phyloP scores from a whole-genome alignment of 2,113 vertebrate species.

The Anolis carolinensis region DNA sequence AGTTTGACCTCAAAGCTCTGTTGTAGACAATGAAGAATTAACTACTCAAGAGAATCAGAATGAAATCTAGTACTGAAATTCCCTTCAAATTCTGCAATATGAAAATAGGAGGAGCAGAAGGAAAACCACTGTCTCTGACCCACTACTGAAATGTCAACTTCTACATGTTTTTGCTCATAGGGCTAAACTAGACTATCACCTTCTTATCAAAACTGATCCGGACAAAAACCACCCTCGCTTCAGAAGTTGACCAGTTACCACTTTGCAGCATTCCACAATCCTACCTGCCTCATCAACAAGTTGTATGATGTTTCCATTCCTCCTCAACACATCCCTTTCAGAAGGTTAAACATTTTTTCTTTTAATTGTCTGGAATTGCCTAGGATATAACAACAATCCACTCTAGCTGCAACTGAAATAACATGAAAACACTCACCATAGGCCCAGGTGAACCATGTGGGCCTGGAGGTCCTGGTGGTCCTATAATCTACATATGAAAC shows the following conservation, averaged over 20 bases:
- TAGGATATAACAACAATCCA: not conserved
- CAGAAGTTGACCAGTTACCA: not conserved
- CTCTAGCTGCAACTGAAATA: not conserved
- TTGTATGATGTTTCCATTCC: not conserved
- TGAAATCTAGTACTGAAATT: not conserved
- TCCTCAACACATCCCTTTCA: not conserved
- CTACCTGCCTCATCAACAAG: not conserved
- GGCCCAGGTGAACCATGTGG: slow-evolving; percentile 94
- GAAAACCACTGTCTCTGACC: not conserved
- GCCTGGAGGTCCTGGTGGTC: slow-evolving; percentile 88
- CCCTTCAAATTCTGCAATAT: not conserved
- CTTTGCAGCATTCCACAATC: not conserved
- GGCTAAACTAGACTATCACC: not conserved
- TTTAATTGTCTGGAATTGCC: not conserved
- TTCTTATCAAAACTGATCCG: not conserved
- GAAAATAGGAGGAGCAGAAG: not conserved
- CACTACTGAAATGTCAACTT: not conserved
- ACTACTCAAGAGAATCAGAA: not conserved
- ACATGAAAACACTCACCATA: slow-evolving; percentile 85
- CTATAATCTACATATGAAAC: slow-evolving; percentile 83
- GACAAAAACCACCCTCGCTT: not conserved
- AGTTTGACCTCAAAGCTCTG: too few species aligned
- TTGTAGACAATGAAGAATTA: too few species aligned
- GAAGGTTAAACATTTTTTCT: not conserved
- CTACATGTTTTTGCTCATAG: not conserved